A percentile compares a stretch with the other conserved stretches of the same genome.
Evolutionary conservation across 2,797 vertebrate species (phyloP).

Genomic region (Typhlichthys subterraneus): DNA sequence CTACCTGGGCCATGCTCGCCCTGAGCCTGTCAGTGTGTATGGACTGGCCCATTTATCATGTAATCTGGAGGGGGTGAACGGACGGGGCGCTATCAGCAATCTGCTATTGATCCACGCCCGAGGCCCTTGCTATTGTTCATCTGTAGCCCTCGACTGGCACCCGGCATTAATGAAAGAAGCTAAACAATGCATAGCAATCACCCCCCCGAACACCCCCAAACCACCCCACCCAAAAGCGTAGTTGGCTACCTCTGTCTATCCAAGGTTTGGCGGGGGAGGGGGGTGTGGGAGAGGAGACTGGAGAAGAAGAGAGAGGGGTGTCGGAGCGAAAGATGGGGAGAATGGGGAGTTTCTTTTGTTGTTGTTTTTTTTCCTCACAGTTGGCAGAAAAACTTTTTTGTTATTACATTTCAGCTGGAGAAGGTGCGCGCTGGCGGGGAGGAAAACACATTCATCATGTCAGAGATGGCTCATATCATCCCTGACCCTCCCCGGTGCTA

Average conservation of each 20-base stretch:
- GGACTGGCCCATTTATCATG: slow-evolving; percentile 95
- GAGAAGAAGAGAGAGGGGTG: slow-evolving; percentile 37
- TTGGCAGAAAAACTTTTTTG: slow-evolving; percentile 62
- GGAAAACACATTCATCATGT: slow-evolving; percentile 77
- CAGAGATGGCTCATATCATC: slow-evolving; percentile 68
- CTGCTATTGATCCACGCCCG: slow-evolving; percentile 94
- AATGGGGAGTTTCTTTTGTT: slow-evolving; percentile 46
- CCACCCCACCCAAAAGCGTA: slow-evolving; percentile 19
- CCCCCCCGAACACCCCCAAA: slow-evolving; percentile 67
- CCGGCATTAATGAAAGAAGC: slow-evolving; percentile 95
- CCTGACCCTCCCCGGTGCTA: slow-evolving; percentile 61
- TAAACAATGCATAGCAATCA: slow-evolving; percentile 95
- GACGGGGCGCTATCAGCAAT: slow-evolving; percentile 98
- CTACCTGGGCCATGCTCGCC: slow-evolving; percentile 72
- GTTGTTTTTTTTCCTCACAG: not conserved
- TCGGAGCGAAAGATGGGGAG: slow-evolving; percentile 27
- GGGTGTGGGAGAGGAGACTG: slow-evolving; percentile 49
- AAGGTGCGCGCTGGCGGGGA: slow-evolving; percentile 61
- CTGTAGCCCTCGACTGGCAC: slow-evolving; percentile 87
- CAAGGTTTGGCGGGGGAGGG: slow-evolving; percentile 26
- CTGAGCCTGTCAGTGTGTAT: slow-evolving; percentile 87
- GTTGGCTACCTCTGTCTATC: slow-evolving; percentile 33
- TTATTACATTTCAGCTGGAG: slow-evolving; percentile 72
- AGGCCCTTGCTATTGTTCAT: slow-evolving; percentile 94
- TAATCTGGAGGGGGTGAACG: slow-evolving; percentile 92